Evolutionary conservation across 1,140 invertebrate species (phyloP), one percentile per base, ranked within the genome.

Genomic region (Xylocopa sonorina): DNA sequence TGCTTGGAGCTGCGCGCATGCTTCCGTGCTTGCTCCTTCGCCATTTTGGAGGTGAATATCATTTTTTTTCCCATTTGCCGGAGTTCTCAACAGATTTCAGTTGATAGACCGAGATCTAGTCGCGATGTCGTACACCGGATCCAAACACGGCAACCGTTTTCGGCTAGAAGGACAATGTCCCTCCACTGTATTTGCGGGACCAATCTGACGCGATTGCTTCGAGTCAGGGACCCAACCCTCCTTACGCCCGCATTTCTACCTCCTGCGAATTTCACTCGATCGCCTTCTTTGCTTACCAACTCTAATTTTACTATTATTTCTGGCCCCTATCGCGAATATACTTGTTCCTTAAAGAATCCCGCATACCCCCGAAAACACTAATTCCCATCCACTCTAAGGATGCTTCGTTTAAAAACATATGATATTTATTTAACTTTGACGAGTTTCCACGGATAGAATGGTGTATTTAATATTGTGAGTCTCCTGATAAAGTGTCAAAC

Each of bases 11-110:
- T 86, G 85, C 89, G 91, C 90, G 90, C 89, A 90, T 90, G 90
- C 86, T 83, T 90, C 87, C 80, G 75, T 87, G 78, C 81, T 83
- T 83, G 85, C 85, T 88, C 87, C 81, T 88, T 91, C 91, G 91
- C 91, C 91, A 92, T 92, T 92, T 92, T 92, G 89, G 89, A 90
- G 91, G 91, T 91, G 90, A 91, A 90, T 90, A 91, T 87, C 82
- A 85, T 88, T 88, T 87, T 83, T 87, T 80, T 80, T 60, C 77
- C 68, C 50, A 29, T 57, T n/a, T 34, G 57, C 66, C 46, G 53
- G 43, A 77, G 34, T n/a, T 29, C 29, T 38, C 21, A 41, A 46
- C 38, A 76, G 68, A 76, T 67, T 74, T 51, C 24, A 48, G 46
- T 73, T 51, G 75, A 78, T 63, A 34, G 16, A 57, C 51, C 43